These are phyloP conservation scores for Piezodorus guildinii DNA, from an alignment of 1,140 invertebrate species.

Conservation along the genomic window DNA sequence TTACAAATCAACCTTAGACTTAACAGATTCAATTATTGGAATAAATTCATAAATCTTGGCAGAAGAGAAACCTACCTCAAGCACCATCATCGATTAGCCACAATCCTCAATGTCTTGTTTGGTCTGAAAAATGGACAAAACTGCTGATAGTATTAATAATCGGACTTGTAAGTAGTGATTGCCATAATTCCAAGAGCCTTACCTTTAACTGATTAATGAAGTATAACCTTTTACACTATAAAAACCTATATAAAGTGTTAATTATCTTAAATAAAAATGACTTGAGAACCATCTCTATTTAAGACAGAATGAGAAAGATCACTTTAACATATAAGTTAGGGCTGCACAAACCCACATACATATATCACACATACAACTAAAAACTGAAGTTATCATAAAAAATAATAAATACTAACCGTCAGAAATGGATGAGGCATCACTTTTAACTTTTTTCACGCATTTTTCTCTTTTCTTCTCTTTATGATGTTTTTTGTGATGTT, in stretches of 20 bases:
- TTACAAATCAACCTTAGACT: not conserved
- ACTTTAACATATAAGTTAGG: not conserved
- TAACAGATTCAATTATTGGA: too few relatives aligned
- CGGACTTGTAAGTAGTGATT: not conserved
- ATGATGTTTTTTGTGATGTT: constrained; percentile 45
- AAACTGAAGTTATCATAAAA: constrained; percentile 19
- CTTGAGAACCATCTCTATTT: constrained; percentile 8
- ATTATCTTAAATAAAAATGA: not conserved
- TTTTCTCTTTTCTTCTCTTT: constrained; percentile 45
- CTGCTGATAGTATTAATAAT: constrained; percentile 25
- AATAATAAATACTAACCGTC: constrained; percentile 38
- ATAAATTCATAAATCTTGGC: not conserved
- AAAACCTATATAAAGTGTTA: not conserved
- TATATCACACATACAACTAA: constrained; percentile 8
- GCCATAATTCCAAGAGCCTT: constrained; percentile 2
- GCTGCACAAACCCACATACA: constrained; percentile 1
- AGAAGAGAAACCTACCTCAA: not conserved
- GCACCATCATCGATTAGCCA: not conserved
- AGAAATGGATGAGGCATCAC: constrained; percentile 38
- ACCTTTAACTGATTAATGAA: not conserved
- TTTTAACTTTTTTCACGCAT: constrained; percentile 25
- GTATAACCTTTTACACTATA: not conserved
- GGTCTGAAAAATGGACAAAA: constrained; percentile 27
- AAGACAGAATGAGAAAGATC: constrained; percentile 18
- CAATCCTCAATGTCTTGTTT: constrained; percentile 1